Evolutionary conservation across 2,797 vertebrate genomes (phyloP).

Genomic region (Scarus forsteni): DNA sequence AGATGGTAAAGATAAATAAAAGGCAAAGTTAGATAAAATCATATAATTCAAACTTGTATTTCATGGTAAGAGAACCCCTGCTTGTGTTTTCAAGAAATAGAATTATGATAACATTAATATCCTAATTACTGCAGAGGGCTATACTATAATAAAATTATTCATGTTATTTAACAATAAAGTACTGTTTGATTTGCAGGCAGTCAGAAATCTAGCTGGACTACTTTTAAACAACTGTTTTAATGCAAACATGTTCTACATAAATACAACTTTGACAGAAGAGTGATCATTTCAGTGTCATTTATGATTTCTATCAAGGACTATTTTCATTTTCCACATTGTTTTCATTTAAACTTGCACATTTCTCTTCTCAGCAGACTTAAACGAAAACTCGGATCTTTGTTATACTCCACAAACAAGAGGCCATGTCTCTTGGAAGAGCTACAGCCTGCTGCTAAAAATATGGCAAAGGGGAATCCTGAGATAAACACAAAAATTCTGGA

Average conservation of each 20-base stretch:
- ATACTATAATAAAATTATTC: too few species aligned
- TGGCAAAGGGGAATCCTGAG: conserved; percentile 19
- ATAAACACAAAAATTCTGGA: conserved; percentile 12
- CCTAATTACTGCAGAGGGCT: too few species aligned
- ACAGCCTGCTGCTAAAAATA: conserved; percentile 41
- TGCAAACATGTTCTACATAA: not conserved
- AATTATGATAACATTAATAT: too few species aligned
- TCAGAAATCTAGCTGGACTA: too few species aligned
- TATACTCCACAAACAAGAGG: conserved; percentile 57
- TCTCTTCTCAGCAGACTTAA: conserved; percentile 58
- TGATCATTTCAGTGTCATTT: not conserved
- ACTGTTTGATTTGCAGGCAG: too few species aligned
- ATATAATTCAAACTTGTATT: too few species aligned
- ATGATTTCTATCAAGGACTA: not conserved
- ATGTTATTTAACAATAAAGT: too few species aligned
- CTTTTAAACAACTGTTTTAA: too few species aligned
- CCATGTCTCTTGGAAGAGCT: conserved; percentile 32
- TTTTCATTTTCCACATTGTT: not conserved
- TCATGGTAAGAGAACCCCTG: too few species aligned
- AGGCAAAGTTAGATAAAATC: too few species aligned
- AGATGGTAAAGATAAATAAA: too few species aligned
- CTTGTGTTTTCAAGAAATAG: too few species aligned
- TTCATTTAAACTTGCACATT: conserved; percentile 12
- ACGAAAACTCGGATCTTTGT: conserved; percentile 55
- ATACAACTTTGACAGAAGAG: not conserved